Evolutionary conservation across 2,888 invertebrate genomes (phyloP).

Genomic region (Drosophila suboccidentalis): DNA sequence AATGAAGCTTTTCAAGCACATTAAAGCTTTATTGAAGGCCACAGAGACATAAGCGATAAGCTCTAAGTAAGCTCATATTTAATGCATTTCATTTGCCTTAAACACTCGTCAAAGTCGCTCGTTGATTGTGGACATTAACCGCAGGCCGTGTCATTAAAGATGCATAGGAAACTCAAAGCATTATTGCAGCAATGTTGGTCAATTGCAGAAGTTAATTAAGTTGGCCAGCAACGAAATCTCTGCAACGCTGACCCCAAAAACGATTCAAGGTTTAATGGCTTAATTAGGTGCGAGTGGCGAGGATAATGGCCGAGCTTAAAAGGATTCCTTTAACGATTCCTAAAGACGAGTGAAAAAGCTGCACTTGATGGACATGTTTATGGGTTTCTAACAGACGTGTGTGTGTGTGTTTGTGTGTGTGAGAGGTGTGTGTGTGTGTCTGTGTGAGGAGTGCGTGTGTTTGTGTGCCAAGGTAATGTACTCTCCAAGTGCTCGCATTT

Average conservation of each 20-base stretch:
- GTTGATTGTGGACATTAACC: slow-evolving; percentile 17
- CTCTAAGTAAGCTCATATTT: slow-evolving; percentile 15
- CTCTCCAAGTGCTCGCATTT: slow-evolving; percentile 4
- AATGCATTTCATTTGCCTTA: slow-evolving; percentile 16
- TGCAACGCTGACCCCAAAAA: slow-evolving; percentile 9
- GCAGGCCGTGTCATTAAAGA: slow-evolving; percentile 27
- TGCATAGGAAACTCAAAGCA: slow-evolving; percentile 17
- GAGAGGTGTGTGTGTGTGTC: neutral
- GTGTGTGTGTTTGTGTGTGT: neutral
- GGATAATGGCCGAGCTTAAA: slow-evolving; percentile 19
- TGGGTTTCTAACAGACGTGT: neutral
- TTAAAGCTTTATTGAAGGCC: neutral
- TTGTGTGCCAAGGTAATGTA: slow-evolving; percentile 18
- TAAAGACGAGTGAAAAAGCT: slow-evolving; percentile 4
- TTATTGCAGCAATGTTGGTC: slow-evolving; percentile 13
- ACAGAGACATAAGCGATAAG: neutral
- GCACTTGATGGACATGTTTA: slow-evolving; percentile 22
- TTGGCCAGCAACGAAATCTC: slow-evolving; percentile 22
- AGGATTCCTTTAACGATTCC: slow-evolving; percentile 23
- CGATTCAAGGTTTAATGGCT: slow-evolving; percentile 21
- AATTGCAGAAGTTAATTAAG: slow-evolving; percentile 38
- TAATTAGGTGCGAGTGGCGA: slow-evolving; percentile 34
- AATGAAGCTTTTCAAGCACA: neutral
- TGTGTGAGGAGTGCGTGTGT: slow-evolving; percentile 3
- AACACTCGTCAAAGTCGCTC: slow-evolving; percentile 7